phyloP scores from a whole-genome alignment of 2,797 vertebrate species.

The Bradypodion pumilum region DNA sequence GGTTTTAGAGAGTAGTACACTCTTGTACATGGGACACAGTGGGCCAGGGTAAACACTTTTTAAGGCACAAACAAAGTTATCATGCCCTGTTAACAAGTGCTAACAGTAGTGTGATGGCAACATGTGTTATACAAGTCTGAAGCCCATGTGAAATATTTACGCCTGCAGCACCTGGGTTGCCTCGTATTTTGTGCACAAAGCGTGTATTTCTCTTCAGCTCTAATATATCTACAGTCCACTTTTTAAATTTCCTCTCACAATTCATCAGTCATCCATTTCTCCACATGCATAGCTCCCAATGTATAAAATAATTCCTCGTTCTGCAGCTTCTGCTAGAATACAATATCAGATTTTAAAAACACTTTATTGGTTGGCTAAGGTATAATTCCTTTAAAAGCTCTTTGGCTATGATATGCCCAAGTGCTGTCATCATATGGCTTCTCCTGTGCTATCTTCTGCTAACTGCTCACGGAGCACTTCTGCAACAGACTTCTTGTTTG shows the following conservation, averaged over 20 bases:
- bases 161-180: background rate
- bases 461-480: slow-evolving; percentile 38
- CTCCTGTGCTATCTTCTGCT: slow-evolving; percentile 54
- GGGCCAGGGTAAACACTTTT: background rate
- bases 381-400: slow-evolving; percentile 57
- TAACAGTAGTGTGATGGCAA: background rate
- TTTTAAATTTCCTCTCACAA: slow-evolving; percentile 21
- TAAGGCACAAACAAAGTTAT: background rate
- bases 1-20: background rate
- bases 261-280: slow-evolving; percentile 21
- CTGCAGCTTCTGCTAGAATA: slow-evolving; percentile 19
- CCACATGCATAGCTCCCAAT: slow-evolving; percentile 43
- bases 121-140: background rate
- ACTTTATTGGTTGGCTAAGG: slow-evolving; percentile 70
- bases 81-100: background rate
- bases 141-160: background rate
- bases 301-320: slow-evolving; percentile 47
- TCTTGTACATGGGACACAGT: background rate
- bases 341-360: slow-evolving; percentile 58
- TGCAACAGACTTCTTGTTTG: slow-evolving; percentile 49
- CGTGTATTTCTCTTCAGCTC: background rate
- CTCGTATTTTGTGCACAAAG: background rate
- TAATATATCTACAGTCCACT: slow-evolving; percentile 33
- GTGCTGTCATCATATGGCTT: slow-evolving; percentile 57
- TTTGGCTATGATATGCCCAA: slow-evolving; percentile 66